These are phyloP conservation scores for Torymus texanus DNA, from an alignment of 2,888 invertebrate genomes.

Conservation along the genomic window DNA sequence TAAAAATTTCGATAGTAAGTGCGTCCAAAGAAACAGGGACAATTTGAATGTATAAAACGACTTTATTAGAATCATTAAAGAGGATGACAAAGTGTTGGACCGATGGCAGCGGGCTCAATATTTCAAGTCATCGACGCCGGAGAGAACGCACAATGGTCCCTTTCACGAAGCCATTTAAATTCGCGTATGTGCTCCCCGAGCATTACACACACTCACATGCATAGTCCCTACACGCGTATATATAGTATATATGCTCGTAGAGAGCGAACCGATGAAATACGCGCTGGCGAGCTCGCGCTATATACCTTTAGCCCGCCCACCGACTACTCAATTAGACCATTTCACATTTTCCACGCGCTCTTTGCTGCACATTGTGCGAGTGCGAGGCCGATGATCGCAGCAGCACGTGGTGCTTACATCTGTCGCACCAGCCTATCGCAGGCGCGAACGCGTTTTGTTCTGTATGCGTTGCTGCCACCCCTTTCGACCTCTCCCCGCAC, in stretches of 20 bases:
- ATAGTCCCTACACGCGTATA: background rate
- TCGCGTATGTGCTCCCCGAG: conserved; percentile 15
- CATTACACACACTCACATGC: background rate
- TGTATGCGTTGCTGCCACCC: conserved; percentile 36
- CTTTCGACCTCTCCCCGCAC: conserved; percentile 53
- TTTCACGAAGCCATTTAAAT: conserved; percentile 43
- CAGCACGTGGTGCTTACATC: conserved; percentile 71
- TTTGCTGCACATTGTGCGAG: conserved; percentile 63
- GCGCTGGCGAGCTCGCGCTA: background rate
- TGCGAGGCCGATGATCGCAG: conserved; percentile 55
- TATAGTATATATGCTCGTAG: background rate
- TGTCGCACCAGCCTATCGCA: conserved; percentile 65
- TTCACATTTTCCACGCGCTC: conserved; percentile 66
- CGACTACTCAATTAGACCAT: conserved; percentile 69
- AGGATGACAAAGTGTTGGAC: conserved; percentile 26
- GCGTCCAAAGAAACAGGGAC: no score
- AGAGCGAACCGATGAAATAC: conserved; percentile 34
- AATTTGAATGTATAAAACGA: no score
- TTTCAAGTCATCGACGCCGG: conserved; percentile 32
- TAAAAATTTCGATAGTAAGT: background rate
- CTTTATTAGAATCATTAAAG: conserved; percentile 39
- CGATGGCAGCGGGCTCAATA: conserved; percentile 2
- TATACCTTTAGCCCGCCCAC: conserved; percentile 60
- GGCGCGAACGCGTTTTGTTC: conserved; percentile 28
- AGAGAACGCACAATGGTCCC: conserved; percentile 36